These are phyloP conservation scores for Girardinichthys multiradiatus DNA, from an alignment of 2,113 vertebrate genomes.

Conservation along the genomic window DNA sequence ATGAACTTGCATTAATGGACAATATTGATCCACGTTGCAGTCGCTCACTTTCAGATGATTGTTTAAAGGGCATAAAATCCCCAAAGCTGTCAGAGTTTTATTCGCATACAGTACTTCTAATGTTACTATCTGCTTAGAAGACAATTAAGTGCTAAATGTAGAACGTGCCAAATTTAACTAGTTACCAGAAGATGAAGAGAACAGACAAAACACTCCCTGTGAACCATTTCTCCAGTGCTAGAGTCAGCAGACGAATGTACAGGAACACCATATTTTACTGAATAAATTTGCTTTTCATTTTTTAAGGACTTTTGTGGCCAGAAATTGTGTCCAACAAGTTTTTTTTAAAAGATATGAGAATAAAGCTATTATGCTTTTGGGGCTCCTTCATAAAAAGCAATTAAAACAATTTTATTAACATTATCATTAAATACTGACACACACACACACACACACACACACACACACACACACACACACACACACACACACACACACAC, in stretches of 20 bases:
- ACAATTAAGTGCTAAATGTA: conserved; percentile 71
- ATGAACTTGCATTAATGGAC: conserved; percentile 11
- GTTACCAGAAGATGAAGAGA: conserved; percentile 23
- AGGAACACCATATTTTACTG: conserved; percentile 39
- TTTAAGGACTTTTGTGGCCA: conserved; percentile 16
- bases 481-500: background rate
- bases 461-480: too few species aligned
- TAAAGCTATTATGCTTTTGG: conserved; percentile 33
- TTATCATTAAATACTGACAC: conserved; percentile 23
- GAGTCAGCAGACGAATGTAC: conserved; percentile 55
- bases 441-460: background rate
- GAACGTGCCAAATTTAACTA: conserved; percentile 32
- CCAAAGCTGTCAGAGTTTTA: conserved; percentile 10
- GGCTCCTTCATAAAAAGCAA: conserved; percentile 31
- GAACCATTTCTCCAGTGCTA: conserved; percentile 61
- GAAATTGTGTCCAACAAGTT: background rate
- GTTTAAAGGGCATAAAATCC: conserved; percentile 44
- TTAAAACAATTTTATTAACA: conserved; percentile 48
- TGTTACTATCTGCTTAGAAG: conserved; percentile 31
- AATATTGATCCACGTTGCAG: conserved; percentile 3
- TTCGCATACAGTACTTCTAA: background rate
- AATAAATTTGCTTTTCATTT: conserved; percentile 6
- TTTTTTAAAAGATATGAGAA: conserved; percentile 7
- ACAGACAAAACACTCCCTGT: conserved; percentile 22
- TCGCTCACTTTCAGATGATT: conserved; percentile 22